Percentiles rank a stretch among this genome's conserved stretches.
These are phyloP conservation scores for Acanthoscelides obtectus DNA, from an alignment of 2,888 invertebrate species.

Conservation along the genomic window DNA sequence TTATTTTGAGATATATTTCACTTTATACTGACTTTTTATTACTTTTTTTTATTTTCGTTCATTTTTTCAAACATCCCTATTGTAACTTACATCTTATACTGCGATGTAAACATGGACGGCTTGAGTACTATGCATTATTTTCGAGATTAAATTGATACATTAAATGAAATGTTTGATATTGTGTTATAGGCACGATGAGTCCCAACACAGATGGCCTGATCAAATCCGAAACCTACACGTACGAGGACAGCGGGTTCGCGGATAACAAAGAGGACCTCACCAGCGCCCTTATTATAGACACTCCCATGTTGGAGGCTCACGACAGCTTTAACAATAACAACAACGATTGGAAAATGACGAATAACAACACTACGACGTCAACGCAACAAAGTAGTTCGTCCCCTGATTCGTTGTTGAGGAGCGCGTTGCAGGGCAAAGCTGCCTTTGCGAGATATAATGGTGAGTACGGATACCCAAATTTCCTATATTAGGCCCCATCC, in stretches of 20 bases:
- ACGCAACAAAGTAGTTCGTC: slow-evolving; percentile 34
- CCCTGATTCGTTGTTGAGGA: slow-evolving; percentile 72
- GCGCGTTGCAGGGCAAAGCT: slow-evolving; percentile 77
- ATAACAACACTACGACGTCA: slow-evolving; percentile 61
- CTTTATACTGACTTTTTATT: too few species aligned
- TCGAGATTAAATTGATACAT: too few species aligned
- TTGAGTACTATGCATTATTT: too few species aligned
- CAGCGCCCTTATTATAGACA: slow-evolving; percentile 48
- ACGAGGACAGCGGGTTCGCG: slow-evolving; percentile 74
- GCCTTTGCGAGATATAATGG: slow-evolving; percentile 45
- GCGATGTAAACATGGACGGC: too few species aligned
- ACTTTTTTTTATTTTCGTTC: too few species aligned
- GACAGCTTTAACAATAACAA: slow-evolving; percentile 66
- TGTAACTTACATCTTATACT: too few species aligned
- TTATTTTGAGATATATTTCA: too few species aligned
- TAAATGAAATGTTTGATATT: too few species aligned
- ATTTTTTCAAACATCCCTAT: too few species aligned
- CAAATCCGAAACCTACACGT: slow-evolving; percentile 68
- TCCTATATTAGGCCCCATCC: too few species aligned
- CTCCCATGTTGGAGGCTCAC: slow-evolving; percentile 55
- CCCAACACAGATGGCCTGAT: slow-evolving; percentile 58
- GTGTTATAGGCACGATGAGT: slow-evolving; percentile 50
- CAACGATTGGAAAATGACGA: slow-evolving; percentile 75
- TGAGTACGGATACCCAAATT: slow-evolving; percentile 20
- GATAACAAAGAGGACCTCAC: slow-evolving; percentile 57